These are phyloP conservation scores for Ginglymostoma cirratum DNA, from an alignment of 2,113 vertebrate species.

Conservation along the genomic window DNA sequence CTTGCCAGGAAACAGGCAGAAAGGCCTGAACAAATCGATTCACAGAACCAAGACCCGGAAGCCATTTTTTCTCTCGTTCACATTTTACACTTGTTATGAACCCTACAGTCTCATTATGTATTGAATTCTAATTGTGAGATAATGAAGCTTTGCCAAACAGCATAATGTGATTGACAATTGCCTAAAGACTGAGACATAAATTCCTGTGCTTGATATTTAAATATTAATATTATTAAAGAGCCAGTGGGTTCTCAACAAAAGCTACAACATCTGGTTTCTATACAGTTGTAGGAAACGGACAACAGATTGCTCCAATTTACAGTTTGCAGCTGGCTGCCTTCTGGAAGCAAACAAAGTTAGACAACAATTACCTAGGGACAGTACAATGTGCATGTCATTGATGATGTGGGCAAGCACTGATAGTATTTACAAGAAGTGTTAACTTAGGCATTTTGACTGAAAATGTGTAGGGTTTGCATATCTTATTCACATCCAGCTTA, in stretches of 20 bases:
- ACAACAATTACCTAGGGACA: background rate
- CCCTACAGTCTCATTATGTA: background rate
- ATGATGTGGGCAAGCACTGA: slow-evolving; percentile 11
- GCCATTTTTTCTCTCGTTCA: background rate
- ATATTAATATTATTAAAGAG: slow-evolving; percentile 1
- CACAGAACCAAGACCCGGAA: background rate
- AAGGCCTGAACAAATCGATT: background rate
- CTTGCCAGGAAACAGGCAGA: background rate
- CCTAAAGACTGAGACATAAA: background rate
- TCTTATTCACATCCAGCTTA: background rate
- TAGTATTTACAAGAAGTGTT: slow-evolving; percentile 8
- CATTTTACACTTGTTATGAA: background rate
- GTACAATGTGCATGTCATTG: slow-evolving; percentile 9
- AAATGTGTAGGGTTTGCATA: background rate
- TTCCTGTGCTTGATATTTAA: background rate
- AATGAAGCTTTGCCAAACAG: background rate
- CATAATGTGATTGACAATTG: background rate
- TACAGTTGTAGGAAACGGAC: slow-evolving; percentile 2
- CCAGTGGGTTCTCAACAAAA: background rate
- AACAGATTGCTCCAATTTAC: slow-evolving; percentile 33
- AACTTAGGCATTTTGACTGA: background rate
- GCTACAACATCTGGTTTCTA: slow-evolving; percentile 17
- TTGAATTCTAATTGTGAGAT: slow-evolving; percentile 26
- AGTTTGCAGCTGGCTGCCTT: slow-evolving; percentile 20
- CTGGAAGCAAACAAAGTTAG: slow-evolving; percentile 10